Evolutionary conservation across 2,113 vertebrate genomes (phyloP), one percentile per base, ranked within the genome.

Genomic region (Myrmophylax atrothorax): DNA sequence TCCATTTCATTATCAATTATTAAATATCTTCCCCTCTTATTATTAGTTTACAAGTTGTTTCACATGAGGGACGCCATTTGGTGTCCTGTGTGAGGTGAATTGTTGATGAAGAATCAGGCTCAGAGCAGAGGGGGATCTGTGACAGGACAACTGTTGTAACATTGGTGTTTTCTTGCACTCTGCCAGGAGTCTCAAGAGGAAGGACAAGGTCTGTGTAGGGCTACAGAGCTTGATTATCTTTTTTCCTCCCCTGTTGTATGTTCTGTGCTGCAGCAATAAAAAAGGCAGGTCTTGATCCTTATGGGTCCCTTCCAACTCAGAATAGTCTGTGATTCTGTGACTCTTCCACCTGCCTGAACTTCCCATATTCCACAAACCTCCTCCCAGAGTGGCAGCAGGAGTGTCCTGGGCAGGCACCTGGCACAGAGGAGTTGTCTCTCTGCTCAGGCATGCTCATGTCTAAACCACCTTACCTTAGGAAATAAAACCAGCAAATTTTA

Each of bases 1-100:
- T 94, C 77, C 52, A 75, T 95, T 95, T 95, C 89, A 95, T 82
- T 94, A 97, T 96, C 69, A 96, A 96, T 96, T 96, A 95, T 96
- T 95, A 95, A 96, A 95, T 95, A 95, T 74, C 46, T 90, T 46
- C 80, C 95, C 88, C 85, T 90, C 78, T 88, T 85, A 93, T 93
- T 93, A 92, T 93, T 94, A 93, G 94, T 94, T 95, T 96, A 93
- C 94, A 92, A 94, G 91, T 87, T 95, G 95, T 94, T 94, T 87
- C 95, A 96, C 93, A 79, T 87, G 89, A 95, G 81, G 37, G 69
- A 91, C 1, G 20, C 77, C 62, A 49, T 84, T 95, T 95, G 74
- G 69, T 79, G 73, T 82, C 69, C 66, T 81, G 0, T 78, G 69
- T 91, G 89, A 95, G 69, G 84, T 63, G 91, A 94, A 94, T 95